Conservation (phyloP, 2,888 invertebrate species). For the Drosophila paramelanica region DNA sequence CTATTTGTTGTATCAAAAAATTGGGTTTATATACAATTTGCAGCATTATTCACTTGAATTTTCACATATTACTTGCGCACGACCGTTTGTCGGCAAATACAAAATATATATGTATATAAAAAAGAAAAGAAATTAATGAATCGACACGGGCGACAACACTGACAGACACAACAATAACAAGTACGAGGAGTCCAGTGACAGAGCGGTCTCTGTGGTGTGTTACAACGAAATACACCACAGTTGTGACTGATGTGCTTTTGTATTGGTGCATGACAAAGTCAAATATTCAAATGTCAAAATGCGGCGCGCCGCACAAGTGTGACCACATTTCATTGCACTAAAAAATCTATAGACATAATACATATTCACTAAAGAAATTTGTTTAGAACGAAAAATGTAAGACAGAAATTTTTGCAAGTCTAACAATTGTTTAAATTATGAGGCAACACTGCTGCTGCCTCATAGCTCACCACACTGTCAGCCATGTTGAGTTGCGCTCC, state of each 20-base stretch:
- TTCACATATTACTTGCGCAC: constrained; percentile 38
- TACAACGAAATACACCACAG: constrained; percentile 53
- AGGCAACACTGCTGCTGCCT: constrained; percentile 40
- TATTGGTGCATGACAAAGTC: constrained; percentile 61
- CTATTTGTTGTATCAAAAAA: constrained; percentile 8
- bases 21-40: constrained; percentile 14
- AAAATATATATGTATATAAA: neutral
- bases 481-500: constrained; percentile 77
- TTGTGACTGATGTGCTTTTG: constrained; percentile 28
- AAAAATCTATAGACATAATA: neutral
- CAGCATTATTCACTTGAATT: constrained; percentile 37
- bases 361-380: neutral
- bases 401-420: neutral
- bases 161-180: constrained; percentile 49
- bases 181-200: constrained; percentile 46
- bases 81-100: constrained; percentile 43
- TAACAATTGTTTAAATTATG: constrained; percentile 9
- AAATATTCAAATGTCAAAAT: constrained; percentile 61
- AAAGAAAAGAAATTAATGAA: constrained; percentile 35
- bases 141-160: constrained; percentile 54
- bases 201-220: constrained; percentile 54
- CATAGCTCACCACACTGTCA: constrained; percentile 68
- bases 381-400: neutral
- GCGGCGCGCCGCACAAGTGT: constrained; percentile 53
- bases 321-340: constrained; percentile 22